Evolutionary conservation across 2,888 invertebrate species (phyloP).

Genomic region (Drosophila austrosaltans): DNA sequence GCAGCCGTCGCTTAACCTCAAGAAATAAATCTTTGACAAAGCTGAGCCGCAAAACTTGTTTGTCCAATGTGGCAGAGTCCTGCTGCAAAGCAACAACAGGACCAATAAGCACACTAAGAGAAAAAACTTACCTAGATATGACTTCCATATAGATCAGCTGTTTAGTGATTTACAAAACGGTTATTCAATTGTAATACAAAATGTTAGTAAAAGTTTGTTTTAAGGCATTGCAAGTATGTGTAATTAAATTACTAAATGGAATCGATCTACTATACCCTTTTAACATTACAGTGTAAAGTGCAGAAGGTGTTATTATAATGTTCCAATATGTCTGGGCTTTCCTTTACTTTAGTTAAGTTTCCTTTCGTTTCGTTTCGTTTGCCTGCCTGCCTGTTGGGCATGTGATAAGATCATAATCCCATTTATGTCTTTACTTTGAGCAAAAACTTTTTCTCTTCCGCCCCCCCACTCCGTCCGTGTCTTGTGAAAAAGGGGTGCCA

Average conservation of each 20-base stretch:
- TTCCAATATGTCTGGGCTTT: conserved; percentile 63
- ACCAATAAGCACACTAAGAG: conserved; percentile 28
- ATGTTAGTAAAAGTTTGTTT: too few species aligned
- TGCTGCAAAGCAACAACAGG: conserved; percentile 26
- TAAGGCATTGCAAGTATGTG: too few species aligned
- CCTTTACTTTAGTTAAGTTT: neutral
- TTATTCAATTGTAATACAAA: too few species aligned
- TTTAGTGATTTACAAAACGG: neutral
- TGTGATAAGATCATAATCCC: conserved; percentile 84
- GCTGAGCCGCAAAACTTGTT: conserved; percentile 80
- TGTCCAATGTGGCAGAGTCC: conserved; percentile 77
- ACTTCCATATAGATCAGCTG: too few species aligned
- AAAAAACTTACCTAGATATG: neutral
- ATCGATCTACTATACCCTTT: neutral
- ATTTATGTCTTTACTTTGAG: conserved; percentile 82
- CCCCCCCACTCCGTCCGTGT: conserved; percentile 10
- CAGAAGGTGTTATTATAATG: conserved; percentile 81
- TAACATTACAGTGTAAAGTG: neutral
- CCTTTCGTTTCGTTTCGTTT: conserved; percentile 6
- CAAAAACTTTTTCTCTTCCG: conserved; percentile 63
- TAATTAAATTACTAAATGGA: neutral
- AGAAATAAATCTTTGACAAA: conserved; percentile 83
- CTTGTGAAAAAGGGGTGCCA: conserved; percentile 20
- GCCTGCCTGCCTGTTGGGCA: conserved; percentile 52
- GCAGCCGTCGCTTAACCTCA: conserved; percentile 73